Evolutionary conservation across 2,797 vertebrate genomes (phyloP), one percentile per base, ranked within the genome.

Genomic region (Megalops cyprinoides): DNA sequence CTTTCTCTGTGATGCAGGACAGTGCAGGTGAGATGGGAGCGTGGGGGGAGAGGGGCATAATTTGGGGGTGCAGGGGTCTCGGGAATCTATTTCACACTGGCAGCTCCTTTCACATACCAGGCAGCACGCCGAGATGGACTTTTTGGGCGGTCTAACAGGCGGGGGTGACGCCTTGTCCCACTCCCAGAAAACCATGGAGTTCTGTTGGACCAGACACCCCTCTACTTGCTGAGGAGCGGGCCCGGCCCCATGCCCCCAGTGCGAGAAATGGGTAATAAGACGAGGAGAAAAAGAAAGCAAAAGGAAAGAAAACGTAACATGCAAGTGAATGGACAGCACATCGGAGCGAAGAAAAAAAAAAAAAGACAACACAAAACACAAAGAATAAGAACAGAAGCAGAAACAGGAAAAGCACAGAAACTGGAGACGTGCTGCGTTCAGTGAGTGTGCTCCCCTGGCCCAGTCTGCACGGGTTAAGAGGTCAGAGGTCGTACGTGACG

Each of bases 131-230:
- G 97, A 98, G 91, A 95, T 96, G 87, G 96, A 97, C 90, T 98
- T 98, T 97, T 97, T 97, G 89, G 97, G 96, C 81, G 94, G 96
- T 91, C 95, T 95, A 93, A 94, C 83, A 88, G 94, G 94, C 83
- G 92, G 94, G 92, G 94, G 92, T 85, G 91, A 92, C 60, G 93
- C 93, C 92, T 96, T 95, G 91, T 97, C 96, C 97, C 96, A 97
- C 93, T 98, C 96, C 97, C 96, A 97, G 93, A 97, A 97, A 84
- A 95, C 95, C 96, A 97, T 95, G 90, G 95, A 97, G 92, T 97
- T 97, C 94, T 96, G 96, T 90, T 92, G 92, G 89, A 96, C 90
- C 93, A 95, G 90, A 94, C 94, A 93, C 89, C 94, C 95, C 94
- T 95, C 87, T 77, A 93, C 93, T 89, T 95, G 95, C 95, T 96